A percentile compares a stretch with the other conserved stretches of the same genome.
phyloP scores from a whole-genome alignment of 2,113 vertebrate species.

The Coracopsis vasa region DNA sequence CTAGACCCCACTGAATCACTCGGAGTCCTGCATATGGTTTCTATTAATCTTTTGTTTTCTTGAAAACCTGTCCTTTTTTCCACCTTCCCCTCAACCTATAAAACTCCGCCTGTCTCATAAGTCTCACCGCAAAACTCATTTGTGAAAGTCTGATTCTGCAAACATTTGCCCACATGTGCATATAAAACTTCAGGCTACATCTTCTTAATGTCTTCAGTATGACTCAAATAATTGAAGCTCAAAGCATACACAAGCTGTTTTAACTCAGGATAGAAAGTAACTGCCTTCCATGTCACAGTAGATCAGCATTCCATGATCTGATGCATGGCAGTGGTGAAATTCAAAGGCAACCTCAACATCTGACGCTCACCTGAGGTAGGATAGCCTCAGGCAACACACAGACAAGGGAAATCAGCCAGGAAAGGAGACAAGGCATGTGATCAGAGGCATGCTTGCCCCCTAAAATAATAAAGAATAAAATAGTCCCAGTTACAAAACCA shows the following conservation, averaged over 20 bases:
- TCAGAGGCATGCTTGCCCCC: neutral
- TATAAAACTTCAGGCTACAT: neutral
- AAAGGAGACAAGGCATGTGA: neutral
- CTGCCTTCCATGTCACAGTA: neutral
- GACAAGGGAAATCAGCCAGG: neutral
- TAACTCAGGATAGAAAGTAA: neutral
- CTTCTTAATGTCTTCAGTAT: neutral
- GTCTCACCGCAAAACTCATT: neutral
- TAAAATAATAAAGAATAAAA: neutral
- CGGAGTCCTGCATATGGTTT: neutral
- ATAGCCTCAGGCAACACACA: neutral
- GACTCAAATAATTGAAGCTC: constrained; percentile 16
- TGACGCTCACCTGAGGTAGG: neutral
- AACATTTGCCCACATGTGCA: neutral
- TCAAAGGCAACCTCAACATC: neutral
- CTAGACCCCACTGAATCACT: neutral
- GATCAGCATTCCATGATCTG: neutral
- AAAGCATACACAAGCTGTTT: neutral
- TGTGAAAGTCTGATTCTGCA: neutral
- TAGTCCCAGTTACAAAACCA: neutral
- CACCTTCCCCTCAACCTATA: neutral
- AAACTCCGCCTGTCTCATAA: neutral
- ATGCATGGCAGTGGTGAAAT: neutral
- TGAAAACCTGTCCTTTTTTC: neutral
- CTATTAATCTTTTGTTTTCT: neutral